Base-by-base conservation (phyloP, 64 coral and sea anemone species). In the Stichodactyla helianthus region DNA sequence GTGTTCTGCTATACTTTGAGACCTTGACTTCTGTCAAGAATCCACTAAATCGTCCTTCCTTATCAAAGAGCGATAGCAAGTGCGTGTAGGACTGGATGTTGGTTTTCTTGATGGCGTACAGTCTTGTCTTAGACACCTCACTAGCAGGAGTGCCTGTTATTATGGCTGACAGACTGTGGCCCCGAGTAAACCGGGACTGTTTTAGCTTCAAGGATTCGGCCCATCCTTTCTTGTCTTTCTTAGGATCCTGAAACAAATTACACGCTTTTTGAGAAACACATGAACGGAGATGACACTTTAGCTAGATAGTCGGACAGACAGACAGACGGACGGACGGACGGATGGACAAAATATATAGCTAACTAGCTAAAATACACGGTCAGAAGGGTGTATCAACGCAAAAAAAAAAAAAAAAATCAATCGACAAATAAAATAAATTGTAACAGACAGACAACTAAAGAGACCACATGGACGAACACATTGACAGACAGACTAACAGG, bases 151-250 rank as follows among this genome's bases (percentile, higher is more conserved):
- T 61, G 7, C 83, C 83, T 25, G 59, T 35, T 22, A 84, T 63
- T 20, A 84, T 84, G n/a, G 54, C 55, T 17, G 83, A 58, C 22
- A 84, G 18, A 12, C 54, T 84, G 19, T 84, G 83, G 1, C 54
- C 83, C 5, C 83, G 83, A 60, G 53, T 60, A n/a, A 84, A 63
- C 14, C 59, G 54, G 6, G 83, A 61, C 25, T 84, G 91, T 35
- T 52, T 92, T 1, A 92, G 79, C 84, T 90, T 93, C 58, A 97
- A 53, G 35, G 91, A 84, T 18, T 93, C 94, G 31, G 94, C 60
- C 94, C 94, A 97, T 6, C 88, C 79, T 53, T 87, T 93, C 58
- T 97, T 92, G 53, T 97, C 92, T 59, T 97, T 97, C 18, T 90
- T 79, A 1, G 50, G 0, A 52, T 79, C 77, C 77, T 79, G 77